These are phyloP conservation scores for Cantharis nigra DNA, from an alignment of 2,888 invertebrate species.

Conservation along the genomic window DNA sequence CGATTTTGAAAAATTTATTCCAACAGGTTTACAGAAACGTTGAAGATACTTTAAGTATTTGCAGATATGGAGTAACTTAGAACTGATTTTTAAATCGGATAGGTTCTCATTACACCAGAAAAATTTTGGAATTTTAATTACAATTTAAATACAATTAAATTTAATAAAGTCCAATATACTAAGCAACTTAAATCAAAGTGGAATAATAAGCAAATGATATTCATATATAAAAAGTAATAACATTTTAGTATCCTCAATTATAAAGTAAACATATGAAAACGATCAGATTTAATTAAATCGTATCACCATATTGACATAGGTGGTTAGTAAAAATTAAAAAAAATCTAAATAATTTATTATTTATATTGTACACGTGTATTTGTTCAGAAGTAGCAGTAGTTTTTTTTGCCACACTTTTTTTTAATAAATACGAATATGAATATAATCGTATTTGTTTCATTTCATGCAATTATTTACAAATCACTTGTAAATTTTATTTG, in stretches of 20 bases:
- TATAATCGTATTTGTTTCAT: constrained; percentile 49
- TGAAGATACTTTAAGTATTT: neutral
- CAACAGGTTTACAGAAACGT: neutral
- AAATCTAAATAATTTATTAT: constrained; percentile 14
- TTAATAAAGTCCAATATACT: no score
- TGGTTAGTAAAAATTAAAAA: constrained; percentile 41
- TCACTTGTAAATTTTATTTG: constrained; percentile 54
- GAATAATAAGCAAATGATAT: neutral
- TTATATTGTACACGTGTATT: constrained; percentile 33
- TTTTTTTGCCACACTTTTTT: constrained; percentile 8
- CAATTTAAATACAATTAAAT: no score
- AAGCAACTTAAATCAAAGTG: neutral
- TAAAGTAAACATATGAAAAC: constrained; percentile 19
- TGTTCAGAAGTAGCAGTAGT: constrained; percentile 25
- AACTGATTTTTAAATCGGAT: neutral
- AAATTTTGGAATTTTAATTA: no score
- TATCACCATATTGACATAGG: constrained; percentile 50
- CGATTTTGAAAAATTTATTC: neutral
- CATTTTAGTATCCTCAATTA: constrained; percentile 5
- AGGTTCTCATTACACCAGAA: neutral
- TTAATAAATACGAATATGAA: constrained; percentile 17
- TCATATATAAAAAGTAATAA: constrained; percentile 4
- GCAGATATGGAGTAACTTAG: no score
- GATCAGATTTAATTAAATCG: constrained; percentile 48
- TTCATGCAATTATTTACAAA: constrained; percentile 56